Evolutionary conservation across 53 echinoderm and acorn worm species (phyloP), one percentile per base, ranked within the genome.

Genomic region (Paracentrotus lividus): DNA sequence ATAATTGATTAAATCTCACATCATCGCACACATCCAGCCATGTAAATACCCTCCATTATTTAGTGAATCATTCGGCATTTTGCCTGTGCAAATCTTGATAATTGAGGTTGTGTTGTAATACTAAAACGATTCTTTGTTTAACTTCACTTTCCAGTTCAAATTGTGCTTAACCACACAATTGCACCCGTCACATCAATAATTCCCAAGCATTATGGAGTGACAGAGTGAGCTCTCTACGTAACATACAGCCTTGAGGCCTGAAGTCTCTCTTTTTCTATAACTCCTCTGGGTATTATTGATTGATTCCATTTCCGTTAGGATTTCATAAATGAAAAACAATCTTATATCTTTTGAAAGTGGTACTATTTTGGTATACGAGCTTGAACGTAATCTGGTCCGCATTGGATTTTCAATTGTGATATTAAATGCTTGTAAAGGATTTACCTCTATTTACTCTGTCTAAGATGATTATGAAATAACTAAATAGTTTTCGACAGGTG

Each of bases 301-400:
- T 81, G 81, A 81, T 81, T 81, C 47, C 81, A 81, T 81, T 81
- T 81, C 81, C 81, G 81, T 23, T 81, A 47, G 47, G 81, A 81
- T 81, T 45, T 47, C 81, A 27, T 81, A 49, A 81, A 81, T 81
- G 81, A 49, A 47, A 81, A 76, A 76, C 24, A 81, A n/a, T 44
- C 47, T 47, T 49, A 81, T 81, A 24, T 26, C 47, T 45, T 5
- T 8, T 57, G n/a, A 45, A 44, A 81, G 47, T 40, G 42, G 42
- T 10, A 47, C 81, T 81, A 81, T 81, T 81, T 81, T 81, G 47
- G 81, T 81, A n/a, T n/a, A 81, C 24, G 12, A 47, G 10, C 21
- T 81, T 12, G 26, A 78, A 45, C 8, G 3, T 45, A 47, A 78
- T 45, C 44, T 78, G 24, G 23, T 23, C 6, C 2, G 1, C 7